Percentiles rank a stretch among this genome's conserved stretches.
These are phyloP conservation scores for Macaca mulatta DNA, from an alignment of 2,113 vertebrate genomes.

Conservation along the genomic window DNA sequence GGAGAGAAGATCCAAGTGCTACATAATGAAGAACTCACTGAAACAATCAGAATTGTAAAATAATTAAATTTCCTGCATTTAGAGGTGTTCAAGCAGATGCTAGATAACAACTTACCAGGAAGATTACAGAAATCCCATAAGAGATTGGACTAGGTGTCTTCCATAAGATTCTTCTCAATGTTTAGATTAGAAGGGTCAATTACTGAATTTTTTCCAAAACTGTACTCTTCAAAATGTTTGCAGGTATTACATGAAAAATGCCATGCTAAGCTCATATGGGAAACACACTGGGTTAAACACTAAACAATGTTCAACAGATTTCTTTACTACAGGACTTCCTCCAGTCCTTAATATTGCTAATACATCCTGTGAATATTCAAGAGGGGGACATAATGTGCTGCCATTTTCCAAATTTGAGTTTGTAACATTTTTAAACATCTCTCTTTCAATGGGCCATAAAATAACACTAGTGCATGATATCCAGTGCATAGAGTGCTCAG, in stretches of 20 bases:
- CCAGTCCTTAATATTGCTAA: background rate
- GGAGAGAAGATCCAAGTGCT: background rate
- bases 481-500: background rate
- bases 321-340: background rate
- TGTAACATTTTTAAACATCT: background rate
- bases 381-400: background rate
- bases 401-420: background rate
- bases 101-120: background rate
- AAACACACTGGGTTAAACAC: constrained; percentile 5
- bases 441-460: background rate
- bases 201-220: background rate
- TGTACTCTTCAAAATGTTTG: background rate
- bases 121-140: background rate
- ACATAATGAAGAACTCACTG: background rate
- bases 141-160: background rate
- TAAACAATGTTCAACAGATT: background rate
- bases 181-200: background rate
- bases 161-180: background rate
- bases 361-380: background rate
- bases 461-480: background rate
- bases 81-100: background rate
- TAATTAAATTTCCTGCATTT: background rate
- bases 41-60: background rate
- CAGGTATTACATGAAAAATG: background rate
- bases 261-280: background rate